Base-by-base conservation (phyloP, 1,140 invertebrate genomes). In the Spodoptera frugiperda region DNA sequence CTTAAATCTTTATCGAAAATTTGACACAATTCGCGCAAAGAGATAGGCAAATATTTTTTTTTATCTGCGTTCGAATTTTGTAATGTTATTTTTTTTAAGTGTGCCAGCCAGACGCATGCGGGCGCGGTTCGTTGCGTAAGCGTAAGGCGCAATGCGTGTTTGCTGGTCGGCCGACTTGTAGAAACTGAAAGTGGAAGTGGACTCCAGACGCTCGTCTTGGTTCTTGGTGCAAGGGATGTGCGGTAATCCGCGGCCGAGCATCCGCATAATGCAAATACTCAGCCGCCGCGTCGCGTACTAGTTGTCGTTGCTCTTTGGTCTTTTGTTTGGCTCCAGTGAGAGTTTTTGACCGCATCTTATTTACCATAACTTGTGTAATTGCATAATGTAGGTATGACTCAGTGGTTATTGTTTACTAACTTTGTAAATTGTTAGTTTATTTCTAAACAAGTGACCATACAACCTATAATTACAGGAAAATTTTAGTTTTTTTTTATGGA, bases 141-240 rank as follows among this genome's bases (percentile, higher is more conserved):
- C 88, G 86, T 86, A 91, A 92, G 70, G 44, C 77, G 25, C 14
- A 33, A 76, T 73, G 78, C 88, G 90, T 87, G 87, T 80, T 86
- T 71, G 70, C 89, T 76, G 65, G 73, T 79, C 84, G 79, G 82
- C 81, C 80, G 70, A 82, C 76, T 83, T 80, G 78, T 75, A 86
- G 89, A 93, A 91, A 93, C 91, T 93, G 91, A 93, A 91, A 93
- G 91, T 93, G 89, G 79, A 83, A 65, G 55, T 70, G 54, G 70
- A 15, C 68, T 84, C 80, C 83, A 72, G 80, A 74, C 72, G 49
- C 51, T 39, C 55, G 57, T 75, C 72, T 75, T 75, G 71, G 9
- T 30, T 75, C 72, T 75, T 75, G 71, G 9, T 30, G 59, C 72
- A 75, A 75, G 72, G 72, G 72, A 63, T 75, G 72, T 51, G 59